A percentile compares a stretch with the other conserved stretches of the same genome.
phyloP scores from a whole-genome alignment of 2,797 vertebrate genomes.

The Premnoplex brunnescens region DNA sequence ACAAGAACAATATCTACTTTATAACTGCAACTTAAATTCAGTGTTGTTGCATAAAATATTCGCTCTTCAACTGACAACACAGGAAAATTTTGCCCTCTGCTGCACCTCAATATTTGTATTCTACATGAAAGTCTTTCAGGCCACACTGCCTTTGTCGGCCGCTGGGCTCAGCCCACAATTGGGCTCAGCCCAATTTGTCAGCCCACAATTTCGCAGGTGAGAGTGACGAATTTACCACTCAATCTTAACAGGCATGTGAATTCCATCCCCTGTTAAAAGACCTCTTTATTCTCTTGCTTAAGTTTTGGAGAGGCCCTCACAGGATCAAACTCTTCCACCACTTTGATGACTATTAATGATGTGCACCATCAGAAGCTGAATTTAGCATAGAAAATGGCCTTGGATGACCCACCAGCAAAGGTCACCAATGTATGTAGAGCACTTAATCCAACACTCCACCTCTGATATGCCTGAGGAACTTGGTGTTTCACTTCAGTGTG shows the following conservation, averaged over 20 bases:
- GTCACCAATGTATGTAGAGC: neutral
- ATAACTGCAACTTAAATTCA: neutral
- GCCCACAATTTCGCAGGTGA: neutral
- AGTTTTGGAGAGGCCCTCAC: neutral
- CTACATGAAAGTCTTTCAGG: neutral
- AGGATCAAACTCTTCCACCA: neutral
- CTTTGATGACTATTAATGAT: neutral
- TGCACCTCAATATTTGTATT: neutral
- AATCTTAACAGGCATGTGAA: neutral
- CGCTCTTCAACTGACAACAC: neutral
- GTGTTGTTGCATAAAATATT: neutral
- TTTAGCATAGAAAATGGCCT: neutral
- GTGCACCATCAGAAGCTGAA: neutral
- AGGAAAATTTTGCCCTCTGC: neutral
- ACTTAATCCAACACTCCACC: neutral
- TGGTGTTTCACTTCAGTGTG: neutral
- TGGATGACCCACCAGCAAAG: constrained; percentile 1
- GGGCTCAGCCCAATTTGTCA: neutral
- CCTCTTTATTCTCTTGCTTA: neutral
- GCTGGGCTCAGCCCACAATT: neutral
- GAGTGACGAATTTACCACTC: neutral
- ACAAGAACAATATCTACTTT: neutral
- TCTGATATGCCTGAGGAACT: neutral
- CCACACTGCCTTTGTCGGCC: neutral
- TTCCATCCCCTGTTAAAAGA: neutral